Conservation (phyloP, 2,113 vertebrate species). For the Pithys albifrons region DNA sequence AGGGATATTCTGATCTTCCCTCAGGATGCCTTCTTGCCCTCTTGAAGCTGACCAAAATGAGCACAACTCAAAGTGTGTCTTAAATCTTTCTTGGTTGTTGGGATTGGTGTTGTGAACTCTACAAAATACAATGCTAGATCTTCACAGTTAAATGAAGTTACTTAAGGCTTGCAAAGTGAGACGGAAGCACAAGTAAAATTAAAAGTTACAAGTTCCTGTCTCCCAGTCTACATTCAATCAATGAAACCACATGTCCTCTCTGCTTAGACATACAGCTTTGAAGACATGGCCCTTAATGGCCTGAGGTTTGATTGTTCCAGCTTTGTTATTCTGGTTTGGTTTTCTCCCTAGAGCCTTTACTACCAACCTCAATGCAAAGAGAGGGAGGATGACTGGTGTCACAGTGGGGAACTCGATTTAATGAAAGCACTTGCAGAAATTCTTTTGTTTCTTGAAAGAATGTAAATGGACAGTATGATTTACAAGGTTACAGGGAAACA, state of each 20-base stretch:
- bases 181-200: neutral
- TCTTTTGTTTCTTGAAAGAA: conserved; percentile 60
- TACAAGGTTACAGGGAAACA: conserved; percentile 57
- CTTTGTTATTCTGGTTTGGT: neutral
- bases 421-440: conserved; percentile 33
- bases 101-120: neutral
- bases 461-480: conserved; percentile 54
- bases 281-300: neutral
- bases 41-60: neutral
- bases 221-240: conserved; percentile 17
- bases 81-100: neutral
- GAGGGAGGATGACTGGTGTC: conserved; percentile 12
- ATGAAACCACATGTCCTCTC: conserved; percentile 19
- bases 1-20: neutral
- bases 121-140: neutral
- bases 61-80: neutral
- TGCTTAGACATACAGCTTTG: conserved; percentile 30
- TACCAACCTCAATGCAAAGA: conserved; percentile 15
- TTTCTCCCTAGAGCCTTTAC: conserved; percentile 20
- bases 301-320: conserved; percentile 24
- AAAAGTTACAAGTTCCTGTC: conserved; percentile 43
- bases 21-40: neutral
- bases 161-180: neutral
- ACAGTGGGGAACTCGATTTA: conserved; percentile 20
- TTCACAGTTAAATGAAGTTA: neutral